A percentile compares a stretch with the other conserved stretches of the same genome.
Evolutionary conservation across 2,797 vertebrate genomes (phyloP).

Genomic region (Natrix natrix): DNA sequence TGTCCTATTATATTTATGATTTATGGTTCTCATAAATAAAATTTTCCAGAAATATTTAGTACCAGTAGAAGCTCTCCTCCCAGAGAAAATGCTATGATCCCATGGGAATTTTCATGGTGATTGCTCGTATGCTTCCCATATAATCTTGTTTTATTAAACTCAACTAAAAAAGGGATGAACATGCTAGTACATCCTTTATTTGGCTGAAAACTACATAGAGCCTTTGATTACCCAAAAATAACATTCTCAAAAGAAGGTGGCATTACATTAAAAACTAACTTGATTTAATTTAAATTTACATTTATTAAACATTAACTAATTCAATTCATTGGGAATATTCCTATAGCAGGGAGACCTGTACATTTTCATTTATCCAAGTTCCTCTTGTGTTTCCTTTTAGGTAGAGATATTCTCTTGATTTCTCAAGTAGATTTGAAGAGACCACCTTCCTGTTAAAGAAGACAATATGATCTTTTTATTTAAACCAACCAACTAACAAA

Average conservation of each 20-base stretch:
- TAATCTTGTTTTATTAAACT: neutral
- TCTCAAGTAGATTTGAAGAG: neutral
- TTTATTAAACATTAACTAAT: neutral
- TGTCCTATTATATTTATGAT: neutral
- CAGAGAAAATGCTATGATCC: neutral
- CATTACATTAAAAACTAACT: neutral
- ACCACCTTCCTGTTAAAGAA: neutral
- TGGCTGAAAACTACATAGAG: neutral
- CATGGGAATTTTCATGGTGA: neutral
- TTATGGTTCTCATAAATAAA: neutral
- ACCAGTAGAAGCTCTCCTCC: neutral
- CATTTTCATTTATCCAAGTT: neutral
- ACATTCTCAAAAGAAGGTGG: neutral
- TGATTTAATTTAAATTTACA: neutral
- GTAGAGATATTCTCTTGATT: neutral
- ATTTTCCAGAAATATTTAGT: neutral
- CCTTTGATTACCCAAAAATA: neutral
- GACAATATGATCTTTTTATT: slow-evolving; percentile 7
- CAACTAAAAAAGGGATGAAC: neutral
- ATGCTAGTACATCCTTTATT: neutral
- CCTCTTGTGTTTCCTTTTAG: neutral
- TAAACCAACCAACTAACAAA: slow-evolving; percentile 25
- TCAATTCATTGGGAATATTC: neutral
- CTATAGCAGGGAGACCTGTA: neutral
- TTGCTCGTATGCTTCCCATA: neutral